Conservation (phyloP, 2,113 vertebrate genomes). For the Silurus glanis region DNA sequence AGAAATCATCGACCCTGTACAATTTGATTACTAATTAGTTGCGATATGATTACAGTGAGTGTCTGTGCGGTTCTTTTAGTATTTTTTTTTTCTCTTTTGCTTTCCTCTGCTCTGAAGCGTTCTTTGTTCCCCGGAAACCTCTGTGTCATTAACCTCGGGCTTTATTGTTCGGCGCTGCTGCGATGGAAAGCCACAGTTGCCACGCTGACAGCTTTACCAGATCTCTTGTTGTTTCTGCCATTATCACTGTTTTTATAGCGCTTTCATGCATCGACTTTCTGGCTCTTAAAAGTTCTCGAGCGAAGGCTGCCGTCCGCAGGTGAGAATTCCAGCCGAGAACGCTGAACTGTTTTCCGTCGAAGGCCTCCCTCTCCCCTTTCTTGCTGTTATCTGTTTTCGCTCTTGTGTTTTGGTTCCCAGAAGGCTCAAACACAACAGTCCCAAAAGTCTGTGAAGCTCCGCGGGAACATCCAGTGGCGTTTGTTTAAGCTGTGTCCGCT, state of each 20-base stretch:
- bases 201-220: constrained; percentile 34
- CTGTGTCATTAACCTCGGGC: constrained; percentile 24
- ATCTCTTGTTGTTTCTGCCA: constrained; percentile 38
- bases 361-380: background rate
- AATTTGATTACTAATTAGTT: background rate
- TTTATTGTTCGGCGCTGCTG: background rate
- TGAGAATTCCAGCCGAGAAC: constrained; percentile 25
- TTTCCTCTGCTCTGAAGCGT: background rate
- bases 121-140: background rate
- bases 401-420: constrained; percentile 27
- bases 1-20: background rate
- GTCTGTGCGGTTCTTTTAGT: background rate
- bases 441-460: background rate
- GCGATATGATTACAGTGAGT: background rate
- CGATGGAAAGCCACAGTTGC: constrained; percentile 27
- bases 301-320: constrained; percentile 31
- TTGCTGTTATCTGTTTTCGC: constrained; percentile 25
- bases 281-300: constrained; percentile 33
- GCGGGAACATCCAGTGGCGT: background rate
- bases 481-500: constrained; percentile 14
- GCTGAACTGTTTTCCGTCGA: constrained; percentile 14
- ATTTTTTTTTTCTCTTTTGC: background rate
- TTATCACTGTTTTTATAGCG: constrained; percentile 31
- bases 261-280: constrained; percentile 13
- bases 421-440: constrained; percentile 31